A percentile compares a stretch with the other conserved stretches of the same genome.
These are phyloP conservation scores for Leucophenga maculata DNA, from an alignment of 2,888 invertebrate genomes.

Conservation along the genomic window DNA sequence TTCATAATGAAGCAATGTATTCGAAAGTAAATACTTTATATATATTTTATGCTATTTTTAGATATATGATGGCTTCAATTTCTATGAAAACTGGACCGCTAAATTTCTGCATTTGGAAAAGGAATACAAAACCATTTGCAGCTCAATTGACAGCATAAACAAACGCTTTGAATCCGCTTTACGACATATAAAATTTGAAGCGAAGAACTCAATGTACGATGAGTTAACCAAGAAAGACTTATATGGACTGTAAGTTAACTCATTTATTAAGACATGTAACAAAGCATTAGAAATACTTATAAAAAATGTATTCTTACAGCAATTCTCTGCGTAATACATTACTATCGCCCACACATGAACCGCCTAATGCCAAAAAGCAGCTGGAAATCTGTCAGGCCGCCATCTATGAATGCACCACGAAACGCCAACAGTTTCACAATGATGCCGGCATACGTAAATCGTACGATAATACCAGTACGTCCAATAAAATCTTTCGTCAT, in stretches of 20 bases:
- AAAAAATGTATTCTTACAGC: not conserved
- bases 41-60: not conserved
- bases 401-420: slow-evolving; percentile 35
- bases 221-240: slow-evolving; percentile 39
- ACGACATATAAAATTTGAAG: slow-evolving; percentile 40
- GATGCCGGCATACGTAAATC: not conserved
- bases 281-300: too few relatives aligned
- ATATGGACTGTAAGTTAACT: slow-evolving; percentile 44
- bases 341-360: not conserved
- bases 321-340: not conserved
- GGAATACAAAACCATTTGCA: not conserved
- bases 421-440: slow-evolving; percentile 32
- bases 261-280: too few relatives aligned
- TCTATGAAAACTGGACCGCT: not conserved
- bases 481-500: too few relatives aligned
- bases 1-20: not conserved
- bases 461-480: too few relatives aligned
- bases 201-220: slow-evolving; percentile 29
- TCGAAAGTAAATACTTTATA: not conserved
- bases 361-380: not conserved
- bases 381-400: slow-evolving; percentile 28
- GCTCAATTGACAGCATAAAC: not conserved
- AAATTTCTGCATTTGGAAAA: not conserved
- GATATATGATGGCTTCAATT: not conserved
- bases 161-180: slow-evolving; percentile 41